Conservation (phyloP, 2,113 vertebrate species). For the Polypterus bichir region DNA sequence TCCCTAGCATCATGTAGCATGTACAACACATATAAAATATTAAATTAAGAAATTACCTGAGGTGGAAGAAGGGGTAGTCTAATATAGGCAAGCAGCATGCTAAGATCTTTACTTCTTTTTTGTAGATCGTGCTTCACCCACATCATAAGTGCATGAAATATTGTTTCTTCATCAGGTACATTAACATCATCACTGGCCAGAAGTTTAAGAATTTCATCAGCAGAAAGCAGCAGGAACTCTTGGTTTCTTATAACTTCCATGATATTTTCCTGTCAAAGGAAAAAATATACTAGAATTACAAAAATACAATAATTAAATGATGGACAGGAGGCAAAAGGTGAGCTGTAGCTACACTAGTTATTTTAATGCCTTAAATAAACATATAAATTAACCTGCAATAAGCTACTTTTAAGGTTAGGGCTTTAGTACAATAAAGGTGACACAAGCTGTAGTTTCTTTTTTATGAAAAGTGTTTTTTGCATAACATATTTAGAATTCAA, state of each 20-base stretch:
- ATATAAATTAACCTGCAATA: not conserved
- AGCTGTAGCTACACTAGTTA: too few relatives aligned
- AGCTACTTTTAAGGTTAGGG: constrained; percentile 28
- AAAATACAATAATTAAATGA: too few relatives aligned
- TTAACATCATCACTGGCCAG: constrained; percentile 65
- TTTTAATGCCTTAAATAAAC: too few relatives aligned
- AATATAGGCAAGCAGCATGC: constrained; percentile 59
- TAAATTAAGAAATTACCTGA: constrained; percentile 39
- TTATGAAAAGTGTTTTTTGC: too few relatives aligned
- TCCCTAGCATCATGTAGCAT: too few relatives aligned
- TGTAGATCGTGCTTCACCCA: constrained; percentile 61
- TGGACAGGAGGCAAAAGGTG: too few relatives aligned
- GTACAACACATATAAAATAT: too few relatives aligned
- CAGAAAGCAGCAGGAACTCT: constrained; percentile 61
- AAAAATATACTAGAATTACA: not conserved
- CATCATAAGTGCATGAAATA: constrained; percentile 65
- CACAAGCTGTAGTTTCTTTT: too few relatives aligned
- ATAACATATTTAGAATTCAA: too few relatives aligned
- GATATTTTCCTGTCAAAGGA: constrained; percentile 53
- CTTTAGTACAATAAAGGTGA: not conserved
- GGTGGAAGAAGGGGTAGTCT: constrained; percentile 58
- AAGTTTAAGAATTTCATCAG: constrained; percentile 58
- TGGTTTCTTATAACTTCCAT: constrained; percentile 68
- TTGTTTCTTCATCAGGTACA: constrained; percentile 64
- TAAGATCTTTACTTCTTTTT: constrained; percentile 48